These are phyloP conservation scores for Aplochiton taeniatus DNA, from an alignment of 2,797 vertebrate species.

Conservation along the genomic window DNA sequence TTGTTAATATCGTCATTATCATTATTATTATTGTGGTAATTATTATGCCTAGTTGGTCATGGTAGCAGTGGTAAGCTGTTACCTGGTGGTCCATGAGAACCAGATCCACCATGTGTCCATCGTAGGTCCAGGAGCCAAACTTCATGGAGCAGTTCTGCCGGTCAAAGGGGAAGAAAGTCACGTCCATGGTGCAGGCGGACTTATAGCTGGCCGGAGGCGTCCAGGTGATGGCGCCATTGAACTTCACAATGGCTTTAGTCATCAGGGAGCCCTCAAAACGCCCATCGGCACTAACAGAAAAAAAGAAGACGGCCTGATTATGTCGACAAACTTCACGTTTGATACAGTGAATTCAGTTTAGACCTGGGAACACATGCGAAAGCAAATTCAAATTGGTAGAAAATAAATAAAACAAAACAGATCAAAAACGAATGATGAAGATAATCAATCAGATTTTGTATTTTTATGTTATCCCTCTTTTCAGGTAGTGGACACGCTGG, in stretches of 20 bases:
- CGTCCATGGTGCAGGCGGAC: constrained; percentile 96
- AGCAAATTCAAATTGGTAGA: too few relatives aligned
- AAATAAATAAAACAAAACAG: not conserved
- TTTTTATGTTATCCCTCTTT: too few relatives aligned
- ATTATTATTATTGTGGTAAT: too few relatives aligned
- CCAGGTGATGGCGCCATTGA: constrained; percentile 87
- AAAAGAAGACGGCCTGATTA: too few relatives aligned
- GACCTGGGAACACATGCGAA: too few relatives aligned
- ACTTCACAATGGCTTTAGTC: constrained; percentile 92
- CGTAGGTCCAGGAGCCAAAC: constrained; percentile 97
- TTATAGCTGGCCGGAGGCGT: constrained; percentile 94
- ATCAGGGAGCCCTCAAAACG: constrained; percentile 94
- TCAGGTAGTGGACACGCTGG: too few relatives aligned
- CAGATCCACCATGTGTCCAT: constrained; percentile 93
- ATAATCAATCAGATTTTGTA: too few relatives aligned
- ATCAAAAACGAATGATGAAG: not conserved
- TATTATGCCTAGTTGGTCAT: too few relatives aligned
- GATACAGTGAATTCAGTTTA: too few relatives aligned
- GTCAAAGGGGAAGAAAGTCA: constrained; percentile 97
- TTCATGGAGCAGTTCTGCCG: constrained; percentile 98
- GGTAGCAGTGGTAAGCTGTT: too few relatives aligned
- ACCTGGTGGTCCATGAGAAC: constrained; percentile 83
- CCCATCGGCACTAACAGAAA: constrained; percentile 85
- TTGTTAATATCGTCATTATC: too few relatives aligned
- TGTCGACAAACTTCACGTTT: too few relatives aligned